phyloP scores from a whole-genome alignment of 1,140 invertebrate genomes.

The Heliconius himera region DNA sequence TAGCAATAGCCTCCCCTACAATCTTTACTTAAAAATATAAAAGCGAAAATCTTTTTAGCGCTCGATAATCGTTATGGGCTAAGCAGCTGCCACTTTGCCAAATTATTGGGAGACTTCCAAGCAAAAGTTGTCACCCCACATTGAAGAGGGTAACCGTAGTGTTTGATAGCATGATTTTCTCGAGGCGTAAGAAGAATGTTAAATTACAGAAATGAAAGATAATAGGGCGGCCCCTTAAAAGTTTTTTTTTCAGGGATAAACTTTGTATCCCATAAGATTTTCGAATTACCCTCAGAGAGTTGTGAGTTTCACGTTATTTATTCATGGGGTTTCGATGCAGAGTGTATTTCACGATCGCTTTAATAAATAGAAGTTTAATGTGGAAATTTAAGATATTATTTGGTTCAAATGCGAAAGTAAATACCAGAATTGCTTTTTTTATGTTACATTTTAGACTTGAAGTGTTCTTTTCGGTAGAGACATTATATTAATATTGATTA shows the following conservation, averaged over 20 bases:
- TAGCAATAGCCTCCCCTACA: constrained; percentile 47
- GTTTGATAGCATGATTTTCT: constrained; percentile 78
- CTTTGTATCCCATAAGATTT: constrained; percentile 74
- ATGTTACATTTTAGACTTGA: background rate
- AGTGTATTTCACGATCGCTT: constrained; percentile 17
- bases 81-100: constrained; percentile 77
- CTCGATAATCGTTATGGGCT: constrained; percentile 74
- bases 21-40: constrained; percentile 53
- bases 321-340: constrained; percentile 55
- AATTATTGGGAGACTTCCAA: constrained; percentile 78
- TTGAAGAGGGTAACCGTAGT: constrained; percentile 61
- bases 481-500: background rate
- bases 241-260: constrained; percentile 62
- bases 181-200: constrained; percentile 72
- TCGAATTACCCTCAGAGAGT: constrained; percentile 58
- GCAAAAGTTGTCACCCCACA: constrained; percentile 73
- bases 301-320: constrained; percentile 69
- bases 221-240: constrained; percentile 70
- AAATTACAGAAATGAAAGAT: constrained; percentile 81
- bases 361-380: constrained; percentile 17
- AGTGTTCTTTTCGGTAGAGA: background rate
- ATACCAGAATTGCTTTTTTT: background rate
- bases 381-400: background rate
- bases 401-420: background rate
- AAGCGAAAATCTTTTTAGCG: constrained; percentile 67